phyloP scores from a whole-genome alignment of 1,140 invertebrate species.

The Magallana angulata region DNA sequence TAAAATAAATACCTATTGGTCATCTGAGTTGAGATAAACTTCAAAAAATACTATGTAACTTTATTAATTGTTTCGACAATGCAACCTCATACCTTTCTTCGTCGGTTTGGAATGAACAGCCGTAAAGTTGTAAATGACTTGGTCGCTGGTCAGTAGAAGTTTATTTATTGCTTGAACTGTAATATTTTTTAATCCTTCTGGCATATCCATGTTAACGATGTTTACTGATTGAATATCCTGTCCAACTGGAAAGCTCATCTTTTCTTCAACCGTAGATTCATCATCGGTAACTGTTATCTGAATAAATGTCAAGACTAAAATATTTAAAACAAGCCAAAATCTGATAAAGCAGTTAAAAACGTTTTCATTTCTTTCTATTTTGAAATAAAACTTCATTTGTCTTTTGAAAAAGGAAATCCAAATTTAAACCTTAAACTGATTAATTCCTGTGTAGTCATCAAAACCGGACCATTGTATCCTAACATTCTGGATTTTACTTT shows the following conservation, averaged over 20 bases:
- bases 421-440: background rate
- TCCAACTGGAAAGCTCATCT: slow-evolving; percentile 34
- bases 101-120: background rate
- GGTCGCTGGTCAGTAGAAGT: slow-evolving; percentile 24
- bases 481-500: slow-evolving; percentile 24
- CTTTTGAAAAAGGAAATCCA: background rate
- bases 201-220: slow-evolving; percentile 26
- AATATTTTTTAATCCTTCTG: slow-evolving; percentile 19
- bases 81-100: background rate
- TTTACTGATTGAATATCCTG: slow-evolving; percentile 28
- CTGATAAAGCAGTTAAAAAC: no score
- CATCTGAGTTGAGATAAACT: background rate
- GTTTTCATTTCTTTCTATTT: background rate
- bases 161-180: slow-evolving; percentile 41
- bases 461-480: slow-evolving; percentile 41
- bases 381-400: background rate
- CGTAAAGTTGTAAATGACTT: slow-evolving; percentile 42
- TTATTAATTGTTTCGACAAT: background rate
- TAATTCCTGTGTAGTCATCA: slow-evolving; percentile 35
- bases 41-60: background rate
- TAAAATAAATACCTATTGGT: background rate
- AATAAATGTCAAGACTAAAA: background rate
- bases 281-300: background rate
- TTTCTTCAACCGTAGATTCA: slow-evolving; percentile 1
- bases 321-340: background rate